Base-by-base conservation (phyloP, 2,797 vertebrate species). In the Bradypodion pumilum region DNA sequence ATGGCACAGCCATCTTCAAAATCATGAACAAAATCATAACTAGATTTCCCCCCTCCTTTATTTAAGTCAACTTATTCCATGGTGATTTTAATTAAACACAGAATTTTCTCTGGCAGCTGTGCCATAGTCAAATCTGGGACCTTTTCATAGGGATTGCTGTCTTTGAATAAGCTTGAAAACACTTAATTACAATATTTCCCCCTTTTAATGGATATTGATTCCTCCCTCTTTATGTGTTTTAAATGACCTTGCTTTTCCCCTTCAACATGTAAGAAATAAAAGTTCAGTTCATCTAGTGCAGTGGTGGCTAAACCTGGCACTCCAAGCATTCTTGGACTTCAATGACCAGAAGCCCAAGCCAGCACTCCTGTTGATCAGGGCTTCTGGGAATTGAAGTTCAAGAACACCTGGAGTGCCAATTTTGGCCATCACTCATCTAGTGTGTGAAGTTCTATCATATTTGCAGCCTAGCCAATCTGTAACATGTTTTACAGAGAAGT, bases 11-110 rank as follows among this genome's bases (percentile, higher is more conserved):
- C 83, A 29, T 6, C 13, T 23, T 35, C 35, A 5, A 46, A 46
- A 63, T 63, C 52, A n/a, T 49, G n/a, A 62, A n/a, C 25, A 78
- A 62, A 63, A 63, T 15, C 6, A 35, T 63, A 32, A 56, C 23
- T 78, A 16, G 42, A 7, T 84, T 23, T 25, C 42, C n/a, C n/a
- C n/a, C n/a, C n/a, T n/a, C n/a, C 2, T n/a, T 37, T 63, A 83
- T 70, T 74, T 25, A 72, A 86, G 59, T 56, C 37, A 2, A 5
- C 40, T 74, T 83, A 81, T 37, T 81, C 23, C 82, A 2, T 82
- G 29, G 3, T 5, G 65, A 12, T 75, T 70, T 0, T 63, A 80
- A 19, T 29, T 12, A 75, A 81, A 78, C 56, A 37, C 65, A 42
- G 52, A 60, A 46, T 72, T 42, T n/a, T 49, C 23, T 16, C 40